Base-by-base conservation (phyloP, 2,888 invertebrate species). In the Apodemia duryi region DNA sequence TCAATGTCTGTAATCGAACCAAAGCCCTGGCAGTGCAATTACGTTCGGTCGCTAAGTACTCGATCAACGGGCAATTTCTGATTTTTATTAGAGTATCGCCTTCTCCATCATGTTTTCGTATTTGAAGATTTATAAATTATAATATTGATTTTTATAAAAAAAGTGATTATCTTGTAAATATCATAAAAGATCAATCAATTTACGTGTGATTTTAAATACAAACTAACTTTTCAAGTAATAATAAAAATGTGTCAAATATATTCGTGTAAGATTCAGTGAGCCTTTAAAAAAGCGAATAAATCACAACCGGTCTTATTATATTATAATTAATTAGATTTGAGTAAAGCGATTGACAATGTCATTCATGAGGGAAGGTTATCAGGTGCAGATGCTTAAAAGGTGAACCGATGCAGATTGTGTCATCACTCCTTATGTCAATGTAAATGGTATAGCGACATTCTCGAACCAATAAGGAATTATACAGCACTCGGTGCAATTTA, bases 391-490 rank as follows among this genome's bases (percentile, higher is more conserved):
- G 63, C 68, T 68, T 68, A 65, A 69, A 72, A 73, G 72, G 73
- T 70, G 68, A 67, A 41, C 61, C 62, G 61, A 32, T 21, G 67
- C 69, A 72, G 72, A 70, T 67, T 69, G 71, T 72, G 70, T 71
- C 74, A 72, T 71, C 70, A 62, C 43, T 65, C 66, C 54, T 68
- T 67, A 57, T 57, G 57, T 57, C 67, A 67, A 63, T 68, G 62
- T 68, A 68, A 68, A 68, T 63, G 69, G 71, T 65, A 71, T 71
- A 71, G 72, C 69, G 67, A 69, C 74, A 72, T 72, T 71, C 73
- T 70, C 57, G 11, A 57, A 13, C 57, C 57, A 57, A 54, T 54
- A 54, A 54, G 54, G 29, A 57, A 32, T 54, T 57, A 68, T 68
- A 54, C 49, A 64, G 60, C 10, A 46, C 9, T 38, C 13, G 28